Evolutionary conservation across 2,797 vertebrate genomes (phyloP), one percentile per base, ranked within the genome.

Genomic region (Sparidentex hasta): DNA sequence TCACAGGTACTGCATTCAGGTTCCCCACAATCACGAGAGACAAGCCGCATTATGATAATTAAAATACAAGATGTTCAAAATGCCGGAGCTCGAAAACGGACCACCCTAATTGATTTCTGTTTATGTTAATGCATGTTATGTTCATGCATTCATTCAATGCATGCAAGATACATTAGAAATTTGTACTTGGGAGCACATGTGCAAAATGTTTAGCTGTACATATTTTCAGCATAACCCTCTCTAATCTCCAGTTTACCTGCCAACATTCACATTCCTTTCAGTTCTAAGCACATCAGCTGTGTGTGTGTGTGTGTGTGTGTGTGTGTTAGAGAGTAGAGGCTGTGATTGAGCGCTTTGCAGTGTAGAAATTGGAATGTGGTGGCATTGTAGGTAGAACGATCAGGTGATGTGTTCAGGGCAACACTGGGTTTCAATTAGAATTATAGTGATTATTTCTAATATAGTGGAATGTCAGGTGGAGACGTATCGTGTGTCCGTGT

Each of bases 381-480:
- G 69, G 77, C 77, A 73, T 18, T 76, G 68, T 85, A 86, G 82
- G 88, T 83, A 76, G 70, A 48, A 70, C 64, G 68, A 82, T 79
- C 77, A 71, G 80, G 76, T 77, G 65, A 78, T 80, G 62, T 76
- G 75, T 81, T 86, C 56, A 65, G 67, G 65, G 77, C 62, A 81
- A 68, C 51, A 41, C 3, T 61, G 69, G 71, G 44, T 82, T 87
- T 87, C 76, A 81, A 58, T 85, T 81, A 83, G 77, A 75, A 76
- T 90, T 89, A 83, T 62, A 76, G 69, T 75, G 59, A 84, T 83
- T 81, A 74, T 80, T 86, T 86, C 44, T 82, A 78, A 71, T 65
- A 59, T 78, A 66, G 76, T 80, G 68, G 52, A 74, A 69, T 48
- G 27, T 65, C 76, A 70, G 82, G 76, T 82, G 61, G 52, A 68